Evolutionary conservation across 2,888 invertebrate genomes (phyloP), one percentile per base, ranked within the genome.

Genomic region (Danaus chrysippus): DNA sequence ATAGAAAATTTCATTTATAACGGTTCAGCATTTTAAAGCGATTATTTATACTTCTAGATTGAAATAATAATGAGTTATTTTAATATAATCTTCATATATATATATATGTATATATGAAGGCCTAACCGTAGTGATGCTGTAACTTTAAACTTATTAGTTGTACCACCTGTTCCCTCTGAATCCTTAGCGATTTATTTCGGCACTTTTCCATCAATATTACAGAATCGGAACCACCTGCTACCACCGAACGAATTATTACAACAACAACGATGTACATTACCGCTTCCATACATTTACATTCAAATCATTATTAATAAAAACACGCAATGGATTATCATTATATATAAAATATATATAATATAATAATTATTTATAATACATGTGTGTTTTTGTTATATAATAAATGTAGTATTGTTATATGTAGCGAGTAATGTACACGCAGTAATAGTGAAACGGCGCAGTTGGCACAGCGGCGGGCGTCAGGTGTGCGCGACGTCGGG

Each of bases 401-500:
- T n/a, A 17, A 42, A 19, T 41, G 17, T 41, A 46, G 44, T 42
- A 15, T 42, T 17, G 56, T 65, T 66, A 55, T 68, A 59, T 62
- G 59, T 58, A 64, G 59, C 58, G 63, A 62, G 73, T 71, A 71
- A 75, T 81, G 80, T 76, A 76, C 67, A 61, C 58, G 62, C 67
- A 61, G 65, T 68, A 66, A 68, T 67, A 71, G 69, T 70, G 70
- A 70, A 66, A 61, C 46, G 62, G 54, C 70, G 68, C 64, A 62
- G 68, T 73, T 76, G 78, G 76, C 81, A 78, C 77, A 59, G 67
- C 59, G 63, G 62, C 68, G 64, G 59, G 76, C 73, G 74, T 69
- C 81, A 81, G 81, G 80, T 81, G 81, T 70, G 73, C 62, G 66
- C 73, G 79, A 79, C 78, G 76, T 66, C 74, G 74, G 77, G 73